A percentile compares a stretch with the other conserved stretches of the same genome.
Conservation (phyloP, 2,113 vertebrate species). For the Lycaon pictus region DNA sequence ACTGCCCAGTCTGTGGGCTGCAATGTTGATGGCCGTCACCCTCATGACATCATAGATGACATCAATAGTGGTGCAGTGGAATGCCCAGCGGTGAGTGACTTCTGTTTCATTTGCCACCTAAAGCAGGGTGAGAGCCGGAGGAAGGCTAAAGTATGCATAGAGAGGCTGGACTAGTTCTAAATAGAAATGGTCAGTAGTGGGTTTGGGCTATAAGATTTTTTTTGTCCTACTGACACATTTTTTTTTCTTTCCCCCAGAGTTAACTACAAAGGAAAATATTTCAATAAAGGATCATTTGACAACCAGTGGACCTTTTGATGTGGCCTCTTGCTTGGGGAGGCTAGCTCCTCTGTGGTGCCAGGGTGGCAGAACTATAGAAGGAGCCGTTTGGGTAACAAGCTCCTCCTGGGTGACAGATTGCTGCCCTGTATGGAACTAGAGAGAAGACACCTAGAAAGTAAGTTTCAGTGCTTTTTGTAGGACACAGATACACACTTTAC, state of each 20-base stretch:
- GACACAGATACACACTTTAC: no score
- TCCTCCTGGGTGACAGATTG: background rate
- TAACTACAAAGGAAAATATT: conserved; percentile 74
- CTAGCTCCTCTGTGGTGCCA: background rate
- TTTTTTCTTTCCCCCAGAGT: conserved; percentile 82
- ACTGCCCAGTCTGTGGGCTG: conserved; percentile 98
- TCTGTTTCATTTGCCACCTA: background rate
- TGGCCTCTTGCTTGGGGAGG: background rate
- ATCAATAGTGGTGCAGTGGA: conserved; percentile 95
- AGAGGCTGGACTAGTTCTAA: background rate
- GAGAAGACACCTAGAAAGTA: background rate
- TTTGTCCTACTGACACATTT: background rate
- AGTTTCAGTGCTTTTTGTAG: background rate
- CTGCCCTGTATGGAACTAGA: background rate
- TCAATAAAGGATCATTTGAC: conserved; percentile 46
- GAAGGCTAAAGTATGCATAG: background rate
- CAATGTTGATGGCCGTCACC: conserved; percentile 95
- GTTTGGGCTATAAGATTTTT: accelerated
- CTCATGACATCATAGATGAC: conserved; percentile 98
- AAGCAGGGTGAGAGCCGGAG: background rate
- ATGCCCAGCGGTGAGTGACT: conserved; percentile 93
- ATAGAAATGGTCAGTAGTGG: accelerated
- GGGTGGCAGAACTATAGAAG: background rate
- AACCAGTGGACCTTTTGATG: background rate
- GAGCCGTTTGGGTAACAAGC: accelerated